These are phyloP conservation scores for Craniophora ligustri DNA, from an alignment of 2,888 invertebrate species.

Conservation along the genomic window DNA sequence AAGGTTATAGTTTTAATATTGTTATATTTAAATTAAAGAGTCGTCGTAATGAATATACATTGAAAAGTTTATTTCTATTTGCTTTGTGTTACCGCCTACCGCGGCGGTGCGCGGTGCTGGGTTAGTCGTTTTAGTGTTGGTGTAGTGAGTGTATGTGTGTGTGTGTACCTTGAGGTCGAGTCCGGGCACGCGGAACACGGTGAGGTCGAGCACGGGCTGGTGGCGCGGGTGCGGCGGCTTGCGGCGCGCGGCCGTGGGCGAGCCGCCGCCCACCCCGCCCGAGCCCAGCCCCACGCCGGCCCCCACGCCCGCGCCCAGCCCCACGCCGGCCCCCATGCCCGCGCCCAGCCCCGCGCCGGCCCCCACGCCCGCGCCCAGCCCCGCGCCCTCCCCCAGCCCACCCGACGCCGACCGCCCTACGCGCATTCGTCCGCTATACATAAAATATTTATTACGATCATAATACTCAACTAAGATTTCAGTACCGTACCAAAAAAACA, in stretches of 20 bases:
- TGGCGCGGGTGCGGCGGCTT: conserved; percentile 67
- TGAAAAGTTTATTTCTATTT: too few species aligned
- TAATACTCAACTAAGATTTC: too few species aligned
- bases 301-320: conserved; percentile 67
- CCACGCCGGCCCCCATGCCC: conserved; percentile 67
- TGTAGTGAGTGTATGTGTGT: background rate
- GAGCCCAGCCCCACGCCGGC: too few species aligned
- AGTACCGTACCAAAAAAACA: too few species aligned
- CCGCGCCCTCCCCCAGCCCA: conserved; percentile 85
- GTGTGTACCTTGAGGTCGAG: conserved; percentile 93
- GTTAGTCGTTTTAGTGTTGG: too few species aligned
- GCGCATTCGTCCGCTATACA: conserved; percentile 88
- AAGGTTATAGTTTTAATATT: too few species aligned
- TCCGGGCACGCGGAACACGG: conserved; percentile 97
- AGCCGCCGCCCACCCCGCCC: conserved; percentile 64
- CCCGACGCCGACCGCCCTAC: conserved; percentile 92
- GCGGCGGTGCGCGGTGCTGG: too few species aligned
- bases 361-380: conserved; percentile 67
- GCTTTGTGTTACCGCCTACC: too few species aligned
- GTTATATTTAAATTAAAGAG: too few species aligned
- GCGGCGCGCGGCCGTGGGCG: conserved; percentile 66
- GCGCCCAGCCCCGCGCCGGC: conserved; percentile 63
- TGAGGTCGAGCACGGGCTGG: conserved; percentile 91
- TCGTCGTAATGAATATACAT: too few species aligned
- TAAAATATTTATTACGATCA: too few species aligned